Evolutionary conservation across 2,888 invertebrate species (phyloP).

Genomic region (Sarcophaga rosellei): DNA sequence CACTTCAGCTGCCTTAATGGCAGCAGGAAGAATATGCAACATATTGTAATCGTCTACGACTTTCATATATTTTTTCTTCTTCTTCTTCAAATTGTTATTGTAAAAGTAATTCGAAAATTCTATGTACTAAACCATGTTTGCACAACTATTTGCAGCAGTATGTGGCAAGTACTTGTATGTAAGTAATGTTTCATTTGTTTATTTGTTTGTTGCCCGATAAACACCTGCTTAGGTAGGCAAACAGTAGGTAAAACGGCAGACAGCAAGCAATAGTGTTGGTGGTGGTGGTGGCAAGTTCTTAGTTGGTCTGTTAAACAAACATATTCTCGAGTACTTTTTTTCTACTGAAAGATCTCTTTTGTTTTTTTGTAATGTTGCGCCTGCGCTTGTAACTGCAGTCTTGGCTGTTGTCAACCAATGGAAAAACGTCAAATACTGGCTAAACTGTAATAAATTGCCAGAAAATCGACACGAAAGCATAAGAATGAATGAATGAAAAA

Average conservation of each 20-base stretch:
- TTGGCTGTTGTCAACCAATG: constrained; percentile 64
- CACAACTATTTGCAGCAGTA: constrained; percentile 44
- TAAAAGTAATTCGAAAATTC: constrained; percentile 18
- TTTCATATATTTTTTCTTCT: not conserved
- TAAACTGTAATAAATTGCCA: constrained; percentile 69
- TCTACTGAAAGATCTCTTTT: not conserved
- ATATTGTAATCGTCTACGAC: constrained; percentile 51
- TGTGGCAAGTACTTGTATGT: constrained; percentile 25
- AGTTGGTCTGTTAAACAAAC: not conserved
- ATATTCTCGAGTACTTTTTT: not conserved
- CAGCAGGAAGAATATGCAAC: constrained; percentile 40
- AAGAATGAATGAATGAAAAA: constrained; percentile 49
- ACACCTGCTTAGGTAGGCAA: constrained; percentile 60
- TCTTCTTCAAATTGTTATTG: constrained; percentile 15
- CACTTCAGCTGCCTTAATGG: constrained; percentile 46
- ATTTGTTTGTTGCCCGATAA: constrained; percentile 55
- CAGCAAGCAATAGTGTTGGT: constrained; percentile 20
- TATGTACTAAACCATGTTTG: constrained; percentile 48
- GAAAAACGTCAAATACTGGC: constrained; percentile 69
- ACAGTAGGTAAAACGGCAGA: constrained; percentile 45
- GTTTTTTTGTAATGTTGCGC: constrained; percentile 58
- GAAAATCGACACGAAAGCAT: constrained; percentile 54
- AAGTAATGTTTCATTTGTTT: not conserved
- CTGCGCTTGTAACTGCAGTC: constrained; percentile 47
- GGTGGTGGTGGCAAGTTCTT: constrained; percentile 41